phyloP scores from a whole-genome alignment of 2,888 invertebrate genomes.

The Metellina segmentata region DNA sequence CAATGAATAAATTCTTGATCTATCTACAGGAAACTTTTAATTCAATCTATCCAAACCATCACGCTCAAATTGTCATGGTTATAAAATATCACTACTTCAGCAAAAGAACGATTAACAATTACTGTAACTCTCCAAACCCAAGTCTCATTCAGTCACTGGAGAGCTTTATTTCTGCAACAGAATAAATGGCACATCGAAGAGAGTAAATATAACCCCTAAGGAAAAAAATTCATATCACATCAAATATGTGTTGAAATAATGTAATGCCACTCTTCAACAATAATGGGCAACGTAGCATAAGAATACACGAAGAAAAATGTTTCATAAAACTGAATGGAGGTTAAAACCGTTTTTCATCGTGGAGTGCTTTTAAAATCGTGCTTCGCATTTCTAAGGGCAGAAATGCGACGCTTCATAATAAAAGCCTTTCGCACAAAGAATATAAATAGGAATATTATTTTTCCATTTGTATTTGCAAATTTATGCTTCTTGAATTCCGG shows the following conservation, averaged over 20 bases:
- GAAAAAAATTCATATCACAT: not conserved
- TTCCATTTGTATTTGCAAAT: slow-evolving; percentile 56
- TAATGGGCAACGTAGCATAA: not conserved
- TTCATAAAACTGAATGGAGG: slow-evolving; percentile 27
- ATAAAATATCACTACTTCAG: no score
- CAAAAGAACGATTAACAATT: no score
- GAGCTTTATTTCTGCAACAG: no score
- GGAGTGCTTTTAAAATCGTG: slow-evolving; percentile 53
- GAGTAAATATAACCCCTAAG: not conserved
- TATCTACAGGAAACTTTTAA: no score
- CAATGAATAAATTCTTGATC: no score
- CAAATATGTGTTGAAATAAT: not conserved
- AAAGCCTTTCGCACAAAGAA: slow-evolving; percentile 45
- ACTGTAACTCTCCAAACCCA: no score
- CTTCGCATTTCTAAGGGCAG: slow-evolving; percentile 8
- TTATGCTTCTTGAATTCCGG: slow-evolving; percentile 39
- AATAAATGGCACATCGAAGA: no score
- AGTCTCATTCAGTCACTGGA: no score
- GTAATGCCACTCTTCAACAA: not conserved
- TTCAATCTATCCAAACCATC: no score
- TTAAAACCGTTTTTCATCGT: slow-evolving; percentile 15
- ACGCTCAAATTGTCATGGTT: no score
- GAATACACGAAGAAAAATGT: slow-evolving; percentile 23
- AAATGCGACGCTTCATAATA: slow-evolving; percentile 55
- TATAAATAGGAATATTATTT: slow-evolving; percentile 67